phyloP scores from a whole-genome alignment of 2,888 invertebrate genomes.

The Oasisia sp. region DNA sequence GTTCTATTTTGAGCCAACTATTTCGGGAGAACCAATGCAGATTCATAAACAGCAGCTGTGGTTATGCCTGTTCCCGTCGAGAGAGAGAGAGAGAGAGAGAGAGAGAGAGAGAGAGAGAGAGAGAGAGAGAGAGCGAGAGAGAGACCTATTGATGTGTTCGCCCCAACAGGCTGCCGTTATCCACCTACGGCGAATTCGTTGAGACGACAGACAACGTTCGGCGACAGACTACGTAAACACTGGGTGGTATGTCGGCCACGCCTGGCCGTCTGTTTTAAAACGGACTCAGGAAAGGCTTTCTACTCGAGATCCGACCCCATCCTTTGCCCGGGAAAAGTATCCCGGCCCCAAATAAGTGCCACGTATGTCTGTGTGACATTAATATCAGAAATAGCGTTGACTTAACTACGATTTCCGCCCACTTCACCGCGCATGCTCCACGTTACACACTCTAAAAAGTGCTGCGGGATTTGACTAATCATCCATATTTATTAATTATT shows the following conservation, averaged over 20 bases:
- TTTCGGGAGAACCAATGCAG: neutral
- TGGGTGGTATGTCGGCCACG: neutral
- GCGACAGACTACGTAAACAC: neutral
- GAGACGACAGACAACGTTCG: neutral
- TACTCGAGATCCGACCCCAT: neutral
- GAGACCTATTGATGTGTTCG: neutral
- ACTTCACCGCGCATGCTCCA: too few species aligned
- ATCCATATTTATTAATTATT: too few species aligned
- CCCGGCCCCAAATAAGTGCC: too few species aligned
- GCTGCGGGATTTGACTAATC: too few species aligned
- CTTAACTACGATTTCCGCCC: too few species aligned
- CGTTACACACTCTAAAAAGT: too few species aligned
- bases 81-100: neutral
- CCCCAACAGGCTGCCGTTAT: neutral
- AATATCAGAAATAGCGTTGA: too few species aligned
- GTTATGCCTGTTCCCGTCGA: neutral
- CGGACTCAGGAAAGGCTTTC: neutral
- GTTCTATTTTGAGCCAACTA: slow-evolving; percentile 12
- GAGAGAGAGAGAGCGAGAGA: neutral
- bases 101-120: neutral
- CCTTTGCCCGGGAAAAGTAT: neutral
- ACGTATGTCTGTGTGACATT: too few species aligned
- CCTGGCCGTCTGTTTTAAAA: neutral
- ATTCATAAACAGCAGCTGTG: neutral
- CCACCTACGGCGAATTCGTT: neutral